These are phyloP conservation scores for Gadopsis bispinosus DNA, from an alignment of 2,797 vertebrate species.

Conservation along the genomic window DNA sequence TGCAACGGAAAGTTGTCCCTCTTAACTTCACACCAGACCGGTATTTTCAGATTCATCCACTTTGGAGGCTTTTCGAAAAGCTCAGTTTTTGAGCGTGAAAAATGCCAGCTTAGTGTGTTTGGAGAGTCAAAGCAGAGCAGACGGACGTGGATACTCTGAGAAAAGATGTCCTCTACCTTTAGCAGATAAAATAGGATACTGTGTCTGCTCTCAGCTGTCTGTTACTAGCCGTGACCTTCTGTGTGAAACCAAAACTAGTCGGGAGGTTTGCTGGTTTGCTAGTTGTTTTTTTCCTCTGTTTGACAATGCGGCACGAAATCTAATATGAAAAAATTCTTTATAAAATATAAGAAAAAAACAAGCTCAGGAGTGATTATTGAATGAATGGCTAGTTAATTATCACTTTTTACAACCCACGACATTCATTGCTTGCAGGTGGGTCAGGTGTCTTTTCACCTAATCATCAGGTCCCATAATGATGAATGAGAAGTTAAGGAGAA, in stretches of 20 bases:
- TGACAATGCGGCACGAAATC: background rate
- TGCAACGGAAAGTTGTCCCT: too few species aligned
- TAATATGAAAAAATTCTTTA: background rate
- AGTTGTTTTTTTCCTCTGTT: background rate
- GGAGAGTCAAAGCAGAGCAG: background rate
- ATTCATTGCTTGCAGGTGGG: background rate
- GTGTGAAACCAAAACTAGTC: background rate
- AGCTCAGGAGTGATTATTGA: background rate
- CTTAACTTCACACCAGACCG: background rate
- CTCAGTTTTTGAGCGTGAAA: background rate
- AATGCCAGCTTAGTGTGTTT: background rate
- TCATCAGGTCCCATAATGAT: background rate
- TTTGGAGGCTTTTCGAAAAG: background rate
- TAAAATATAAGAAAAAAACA: background rate
- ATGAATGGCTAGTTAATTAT: background rate
- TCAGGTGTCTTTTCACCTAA: background rate
- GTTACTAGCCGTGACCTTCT: background rate
- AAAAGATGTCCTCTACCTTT: background rate
- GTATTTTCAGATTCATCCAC: background rate
- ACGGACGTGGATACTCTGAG: background rate
- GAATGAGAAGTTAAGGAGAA: background rate
- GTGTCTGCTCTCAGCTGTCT: background rate
- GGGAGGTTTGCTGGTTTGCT: background rate
- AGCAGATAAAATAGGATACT: conserved; percentile 3
- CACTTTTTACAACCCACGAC: background rate